Conservation (phyloP, 1,140 invertebrate species). For the Rhizoglyphus robini region DNA sequence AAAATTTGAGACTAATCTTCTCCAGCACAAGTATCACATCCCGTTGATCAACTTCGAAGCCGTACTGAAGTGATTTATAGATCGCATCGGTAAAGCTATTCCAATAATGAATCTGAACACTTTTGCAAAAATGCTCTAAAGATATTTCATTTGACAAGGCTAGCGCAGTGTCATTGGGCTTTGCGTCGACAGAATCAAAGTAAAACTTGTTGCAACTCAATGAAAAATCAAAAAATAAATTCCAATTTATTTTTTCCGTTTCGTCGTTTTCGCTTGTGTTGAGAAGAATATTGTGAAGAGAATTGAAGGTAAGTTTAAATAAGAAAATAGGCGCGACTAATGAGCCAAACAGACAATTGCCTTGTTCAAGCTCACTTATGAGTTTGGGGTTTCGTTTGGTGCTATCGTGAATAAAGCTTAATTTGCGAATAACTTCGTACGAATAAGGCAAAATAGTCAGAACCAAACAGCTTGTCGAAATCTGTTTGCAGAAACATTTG, state of each 20-base stretch:
- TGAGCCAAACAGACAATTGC: not conserved
- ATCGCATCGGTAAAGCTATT: conserved; percentile 34
- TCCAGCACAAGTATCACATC: conserved; percentile 59
- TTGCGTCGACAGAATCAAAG: not conserved
- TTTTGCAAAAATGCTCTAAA: conserved; percentile 5
- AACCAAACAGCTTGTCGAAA: conserved; percentile 46
- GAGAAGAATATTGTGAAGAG: not conserved
- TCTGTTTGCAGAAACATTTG: conserved; percentile 51
- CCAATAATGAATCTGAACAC: conserved; percentile 17
- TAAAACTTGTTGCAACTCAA: not conserved
- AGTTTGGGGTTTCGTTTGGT: not conserved
- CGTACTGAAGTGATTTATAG: conserved; percentile 47
- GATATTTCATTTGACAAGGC: not conserved
- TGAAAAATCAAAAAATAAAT: conserved; percentile 11
- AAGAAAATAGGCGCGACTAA: conserved; percentile 6
- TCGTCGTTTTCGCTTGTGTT: not conserved
- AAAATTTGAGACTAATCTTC: conserved; percentile 50
- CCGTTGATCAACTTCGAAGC: conserved; percentile 42
- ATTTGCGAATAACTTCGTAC: conserved; percentile 34
- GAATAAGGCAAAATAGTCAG: conserved; percentile 53
- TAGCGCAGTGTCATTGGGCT: not conserved
- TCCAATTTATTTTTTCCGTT: not conserved
- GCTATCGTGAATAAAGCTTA: conserved; percentile 8
- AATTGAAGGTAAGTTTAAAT: not conserved
- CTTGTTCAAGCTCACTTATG: not conserved